Evolutionary conservation across 2,888 invertebrate genomes (phyloP), one percentile per base, ranked within the genome.

Genomic region (Pterostichus madidus): DNA sequence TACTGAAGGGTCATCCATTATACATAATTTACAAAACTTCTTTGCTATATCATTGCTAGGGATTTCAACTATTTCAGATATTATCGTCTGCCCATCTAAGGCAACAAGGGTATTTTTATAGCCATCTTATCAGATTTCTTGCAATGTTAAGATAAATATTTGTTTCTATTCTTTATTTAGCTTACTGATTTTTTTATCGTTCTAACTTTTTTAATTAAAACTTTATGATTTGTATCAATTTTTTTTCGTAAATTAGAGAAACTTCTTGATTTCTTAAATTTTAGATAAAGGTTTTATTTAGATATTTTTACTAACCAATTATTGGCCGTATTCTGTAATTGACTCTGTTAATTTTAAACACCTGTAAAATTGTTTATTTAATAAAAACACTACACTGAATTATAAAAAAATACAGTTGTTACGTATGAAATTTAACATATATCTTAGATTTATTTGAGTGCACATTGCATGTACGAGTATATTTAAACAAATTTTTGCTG

Each of bases 1-100:
- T 64, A 64, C 64, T 35, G n/a, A 35, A 64, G 35, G 64, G 64
- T 64, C 64, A 64, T 64, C 64, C 59, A 59, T 64, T 35, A 35
- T 35, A 64, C 32, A 64, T 64, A 64, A 64, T 35, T 35, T 35
- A n/a, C 32, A 31, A 13, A 59, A 59, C 31, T 59, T 59, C 59
- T 59, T 59, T 64, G 32, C 35, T 10, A 13, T 64, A 5, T 64
- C 64, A 35, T 35, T 64, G 35, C 5, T n/a, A 2, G n/a, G 35
- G 35, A n/a, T 13, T 64, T 32, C 13, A 32, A 64, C 32, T 64
- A 64, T 64, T 64, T 35, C 64, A 35, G 13, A 64, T 32, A 64
- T 64, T 59, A 15, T 24, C 31, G 64, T 13, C 35, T 35, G 11
- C 4, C 4, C 7, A 61, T n/a, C 31, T 31, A 59, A 59, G 59